Evolutionary conservation across 2,113 vertebrate genomes (phyloP), one percentile per base, ranked within the genome.

Genomic region (Sorex araneus): DNA sequence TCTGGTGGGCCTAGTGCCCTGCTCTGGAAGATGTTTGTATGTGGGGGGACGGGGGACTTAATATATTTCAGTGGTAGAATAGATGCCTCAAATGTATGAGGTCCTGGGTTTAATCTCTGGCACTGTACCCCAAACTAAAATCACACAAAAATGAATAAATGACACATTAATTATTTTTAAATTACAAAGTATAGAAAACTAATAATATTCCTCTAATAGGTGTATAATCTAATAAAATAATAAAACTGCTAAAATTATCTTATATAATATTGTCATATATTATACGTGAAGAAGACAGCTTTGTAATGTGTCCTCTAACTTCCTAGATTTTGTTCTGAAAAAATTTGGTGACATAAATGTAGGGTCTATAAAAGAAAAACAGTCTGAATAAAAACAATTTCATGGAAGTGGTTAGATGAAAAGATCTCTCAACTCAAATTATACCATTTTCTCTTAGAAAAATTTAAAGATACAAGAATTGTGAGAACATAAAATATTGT

Each of bases 141-240:
- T 50, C 47, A 50, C 47, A 50, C 47, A 50, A 50, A 50, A 50
- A 50, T 50, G 47, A 10, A 12, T 50, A 50, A 5, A 50, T 50
- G 13, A 12, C 40, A 1, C 7, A 87, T 23, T 73, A 76, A 87
- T 23, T 76, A 76, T 27, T 85, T 90, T 2, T 67, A 85, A 90
- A 74, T 30, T 15, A 80, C 30, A 73, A 81, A 81, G 7, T 5
- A 11, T 75, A 75, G 10, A 40, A 79, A 87, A 81, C 84, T 73
- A 43, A 47, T 66, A 28, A 54, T 50, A 82, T 57, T 43, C 1
- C 3, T 82, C 0, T 64, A 13, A 64, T 54, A 73, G 71, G 84
- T 84, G 23, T 2, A 54, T 66, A 64, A 45, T 21, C 47, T 66
- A 91, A 92, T 25, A 69, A 71, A 91, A 69, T 69, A 93, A 64